phyloP scores from a whole-genome alignment of 1,140 invertebrate genomes.

The Drosophila fuyamai region DNA sequence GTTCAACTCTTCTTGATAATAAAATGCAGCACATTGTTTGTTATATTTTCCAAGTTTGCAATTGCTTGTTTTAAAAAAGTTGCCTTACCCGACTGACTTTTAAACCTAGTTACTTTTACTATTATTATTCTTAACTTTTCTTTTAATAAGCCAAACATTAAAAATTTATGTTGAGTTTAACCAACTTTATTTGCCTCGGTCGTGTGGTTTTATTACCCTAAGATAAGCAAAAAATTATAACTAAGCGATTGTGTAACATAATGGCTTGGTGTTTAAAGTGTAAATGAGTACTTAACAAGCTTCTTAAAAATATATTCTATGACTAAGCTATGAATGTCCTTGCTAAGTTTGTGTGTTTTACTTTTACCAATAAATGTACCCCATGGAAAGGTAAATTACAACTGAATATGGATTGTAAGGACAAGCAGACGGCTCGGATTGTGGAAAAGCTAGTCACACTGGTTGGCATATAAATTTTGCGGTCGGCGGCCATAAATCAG shows the following conservation, averaged over 20 bases:
- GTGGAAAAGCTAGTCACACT: slow-evolving; percentile 50
- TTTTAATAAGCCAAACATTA: no score
- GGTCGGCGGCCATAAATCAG: slow-evolving; percentile 80
- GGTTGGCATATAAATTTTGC: slow-evolving; percentile 81
- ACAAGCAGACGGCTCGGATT: slow-evolving; percentile 41
- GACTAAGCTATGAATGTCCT: background rate
- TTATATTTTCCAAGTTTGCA: no score
- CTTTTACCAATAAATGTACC: slow-evolving; percentile 15
- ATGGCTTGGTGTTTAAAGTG: background rate
- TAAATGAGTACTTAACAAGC: background rate
- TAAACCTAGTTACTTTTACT: no score
- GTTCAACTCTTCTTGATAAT: no score
- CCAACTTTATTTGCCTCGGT: accelerated
- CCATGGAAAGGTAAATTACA: slow-evolving; percentile 23
- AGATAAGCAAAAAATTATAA: background rate
- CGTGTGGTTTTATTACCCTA: background rate
- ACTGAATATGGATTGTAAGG: slow-evolving; percentile 68
- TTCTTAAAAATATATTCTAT: background rate
- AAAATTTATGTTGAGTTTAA: no score
- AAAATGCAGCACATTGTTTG: no score
- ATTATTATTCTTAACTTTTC: no score
- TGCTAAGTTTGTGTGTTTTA: background rate
- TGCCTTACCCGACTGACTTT: no score
- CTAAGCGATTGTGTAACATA: no score
- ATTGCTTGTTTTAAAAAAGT: no score